Evolutionary conservation across 30 jellyfish, hydroid and myxozoan species (phyloP).

Genomic region (Hydractinia echinata): DNA sequence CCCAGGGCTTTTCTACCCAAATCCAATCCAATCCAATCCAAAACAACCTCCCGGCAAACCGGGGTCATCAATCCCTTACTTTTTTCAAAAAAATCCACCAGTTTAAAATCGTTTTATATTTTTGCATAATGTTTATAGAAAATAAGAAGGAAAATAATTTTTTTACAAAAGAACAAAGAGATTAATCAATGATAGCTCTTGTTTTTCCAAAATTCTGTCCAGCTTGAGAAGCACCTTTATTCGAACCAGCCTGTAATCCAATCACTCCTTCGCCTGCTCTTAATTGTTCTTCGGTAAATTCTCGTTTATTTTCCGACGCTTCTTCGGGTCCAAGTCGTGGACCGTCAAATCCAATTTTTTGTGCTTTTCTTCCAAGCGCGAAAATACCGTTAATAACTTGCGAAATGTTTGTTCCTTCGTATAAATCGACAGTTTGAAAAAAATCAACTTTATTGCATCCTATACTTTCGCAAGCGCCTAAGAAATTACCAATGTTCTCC

Average conservation of each 20-base stretch:
- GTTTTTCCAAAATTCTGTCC: conserved; percentile 77
- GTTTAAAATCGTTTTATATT: too few species aligned
- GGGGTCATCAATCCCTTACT: too few species aligned
- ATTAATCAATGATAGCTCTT: conserved; percentile 56
- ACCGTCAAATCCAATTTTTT: conserved; percentile 51
- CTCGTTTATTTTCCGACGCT: conserved; percentile 59
- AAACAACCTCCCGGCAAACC: too few species aligned
- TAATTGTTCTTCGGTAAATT: conserved; percentile 80
- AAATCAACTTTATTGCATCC: conserved; percentile 80
- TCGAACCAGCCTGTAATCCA: conserved; percentile 92
- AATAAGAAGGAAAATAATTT: too few species aligned
- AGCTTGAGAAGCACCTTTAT: conserved; percentile 84
- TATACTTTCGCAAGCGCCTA: conserved; percentile 50
- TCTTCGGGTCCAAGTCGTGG: conserved; percentile 93
- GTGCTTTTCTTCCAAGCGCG: conserved; percentile 96
- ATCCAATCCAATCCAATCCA: too few species aligned
- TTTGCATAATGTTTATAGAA: too few species aligned
- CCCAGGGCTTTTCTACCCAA: too few species aligned
- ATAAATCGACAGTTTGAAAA: conserved; percentile 95
- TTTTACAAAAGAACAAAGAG: too few species aligned
- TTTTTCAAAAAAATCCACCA: too few species aligned
- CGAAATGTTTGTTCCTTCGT: conserved; percentile 84
- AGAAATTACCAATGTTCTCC: conserved; percentile 94
- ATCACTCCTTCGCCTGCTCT: conserved; percentile 76
- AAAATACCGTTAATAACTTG: conserved; percentile 74